Base-by-base conservation (phyloP, 2,113 vertebrate genomes). In the Eurypyga helias region DNA sequence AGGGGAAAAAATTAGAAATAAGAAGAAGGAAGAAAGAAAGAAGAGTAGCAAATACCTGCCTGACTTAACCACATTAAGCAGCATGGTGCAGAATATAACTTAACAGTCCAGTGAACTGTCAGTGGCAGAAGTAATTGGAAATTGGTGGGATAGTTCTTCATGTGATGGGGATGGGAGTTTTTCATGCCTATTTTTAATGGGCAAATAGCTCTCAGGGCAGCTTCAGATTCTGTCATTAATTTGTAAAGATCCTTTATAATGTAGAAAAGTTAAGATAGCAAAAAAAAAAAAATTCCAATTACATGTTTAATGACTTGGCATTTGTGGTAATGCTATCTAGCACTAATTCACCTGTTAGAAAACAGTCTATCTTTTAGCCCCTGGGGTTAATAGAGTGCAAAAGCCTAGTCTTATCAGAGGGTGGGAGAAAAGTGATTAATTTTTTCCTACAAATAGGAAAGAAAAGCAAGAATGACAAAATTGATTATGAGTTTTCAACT, bases 251-350 rank as follows among this genome's bases (percentile, higher is more conserved):
- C 84, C 93, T 98, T 98, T 97, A 97, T 97, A 96, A 97, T 43
- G 38, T 95, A 97, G 73, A 96, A 97, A 97, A 92, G 94, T 96
- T 96, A 96, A 97, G 96, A 97, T 94, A 97, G 91, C 86, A 91
- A 97, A 97, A 96, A 93, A 96, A 89, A 93, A 94, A 96, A 97
- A 93, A 90, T 97, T 98, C 98, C 97, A 98, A 98, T 98, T 98
- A 98, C 96, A 97, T 96, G 97, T 98, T 98, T 98, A 98, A 98
- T 98, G 98, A 97, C 97, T 98, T 98, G 98, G 98, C 98, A 98
- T 98, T 98, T 98, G 97, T 98, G 96, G 97, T 97, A 98, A 98
- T 98, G 98, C 94, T 98, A 98, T 98, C 98, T 98, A 97, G 94
- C 97, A 97, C 94, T 97, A 98, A 98, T 98, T 98, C 96, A 97